Evolutionary conservation across 2,797 vertebrate genomes (phyloP), one percentile per base, ranked within the genome.

Genomic region (Tinamus major): DNA sequence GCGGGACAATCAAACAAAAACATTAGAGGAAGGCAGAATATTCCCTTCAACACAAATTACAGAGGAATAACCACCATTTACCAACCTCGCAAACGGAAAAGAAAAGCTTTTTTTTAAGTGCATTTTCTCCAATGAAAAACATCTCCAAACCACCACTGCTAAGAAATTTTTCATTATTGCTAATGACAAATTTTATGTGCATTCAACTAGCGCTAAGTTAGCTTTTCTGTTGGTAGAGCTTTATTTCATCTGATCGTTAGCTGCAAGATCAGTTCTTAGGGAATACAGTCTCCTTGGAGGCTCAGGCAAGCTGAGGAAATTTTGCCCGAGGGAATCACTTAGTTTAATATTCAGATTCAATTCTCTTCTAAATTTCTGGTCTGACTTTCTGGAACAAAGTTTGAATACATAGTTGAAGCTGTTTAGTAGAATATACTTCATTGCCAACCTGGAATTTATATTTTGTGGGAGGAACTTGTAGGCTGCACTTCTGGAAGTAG

Each of bases 261-360:
- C 82, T 88, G 83, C 41, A 94, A 79, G 85, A 95, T 93, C 69
- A 77, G 56, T 74, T 94, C 77, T 92, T 70, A 81, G 93, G 87
- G 91, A 93, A 92, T 93, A 92, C 24, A 0, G 2, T 41, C 77
- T 95, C 93, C 89, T 86, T 76, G 56, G 90, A 93, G 95, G 85
- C 89, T 72, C 85, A 93, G 70, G 74, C 44, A 91, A 89, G 77
- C 80, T 84, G 77, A 91, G 68, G 93, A 96, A 78, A 72, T 79
- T 71, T 77, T 61, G 46, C 92, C 68, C 64, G 3, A 2, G 91
- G 92, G 81, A 93, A 65, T 65, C 1, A 1, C 8, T 27, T 27
- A 17, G 53, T 86, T 91, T 95, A 91, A 81, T 79, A 81, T 64
- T 84, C 77, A 76, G 63, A 89, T 70, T 91, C 51, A 81, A 49